Evolutionary conservation across 2,113 vertebrate genomes (phyloP), one percentile per base, ranked within the genome.

Genomic region (Pterophyllum scalare): DNA sequence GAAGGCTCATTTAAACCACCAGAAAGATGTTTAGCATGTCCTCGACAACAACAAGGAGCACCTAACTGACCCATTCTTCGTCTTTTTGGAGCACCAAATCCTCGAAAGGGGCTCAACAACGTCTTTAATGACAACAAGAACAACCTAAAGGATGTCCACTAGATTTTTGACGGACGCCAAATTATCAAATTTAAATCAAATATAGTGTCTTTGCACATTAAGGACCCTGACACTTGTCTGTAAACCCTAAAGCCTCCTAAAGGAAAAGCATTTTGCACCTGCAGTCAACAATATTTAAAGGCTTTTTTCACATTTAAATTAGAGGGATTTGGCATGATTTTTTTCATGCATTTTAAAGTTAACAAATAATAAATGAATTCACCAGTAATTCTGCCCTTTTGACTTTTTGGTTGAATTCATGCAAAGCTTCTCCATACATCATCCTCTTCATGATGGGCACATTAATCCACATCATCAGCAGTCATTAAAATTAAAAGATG

Each of bases 401-500:
- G 65, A 28, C 65, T 70, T 49, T 70, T 70, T 70, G 65, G 43
- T 49, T 70, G 65, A 70, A 70, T 70, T 49, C 49, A 70, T 49
- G 65, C 65, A 49, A 12, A 70, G 65, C 65, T 70, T 70, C 64
- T 28, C 24, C 11, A 49, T 70, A 49, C 43, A 49, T 20, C 24
- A 24, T 49, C 65, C 43, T 70, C 43, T 49, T 4, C 65, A 7
- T 22, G 24, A 13, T 2, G 40, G 15, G 40, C 78, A 59, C 79
- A 74, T 86, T 70, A 49, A 57, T 77, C 79, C 22, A 43, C 60
- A 77, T 77, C 59, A 81, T 70, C 70, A 60, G n/a, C 28, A 22
- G 49, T 60, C 81, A 22, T 83, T 79, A 46, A 46, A 70, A 83
- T 58, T 20, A 82, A 79, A 75, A 65, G 70, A 70, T 49, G 65